Conservation (phyloP, 2,797 vertebrate species). For the Borostomias antarcticus region DNA sequence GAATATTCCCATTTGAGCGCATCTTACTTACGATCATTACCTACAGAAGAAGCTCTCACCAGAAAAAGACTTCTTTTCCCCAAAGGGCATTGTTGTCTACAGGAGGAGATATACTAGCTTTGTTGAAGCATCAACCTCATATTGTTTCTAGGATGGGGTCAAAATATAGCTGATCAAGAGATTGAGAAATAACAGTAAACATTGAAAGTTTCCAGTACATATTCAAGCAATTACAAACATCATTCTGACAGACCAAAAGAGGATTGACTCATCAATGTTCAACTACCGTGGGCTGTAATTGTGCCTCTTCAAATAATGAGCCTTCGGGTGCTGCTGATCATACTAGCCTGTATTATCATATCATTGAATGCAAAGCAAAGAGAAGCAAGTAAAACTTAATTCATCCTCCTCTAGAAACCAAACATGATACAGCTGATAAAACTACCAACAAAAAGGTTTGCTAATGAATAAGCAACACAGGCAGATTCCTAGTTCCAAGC, state of each 20-base stretch:
- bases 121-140: too few relatives aligned
- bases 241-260: constrained; percentile 48
- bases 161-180: constrained; percentile 30
- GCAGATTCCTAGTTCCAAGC: too few relatives aligned
- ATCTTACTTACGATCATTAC: constrained; percentile 25
- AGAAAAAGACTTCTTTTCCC: constrained; percentile 34
- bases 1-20: constrained; percentile 1
- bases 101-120: too few relatives aligned
- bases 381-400: constrained; percentile 18
- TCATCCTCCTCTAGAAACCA: constrained; percentile 27
- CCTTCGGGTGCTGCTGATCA: background rate
- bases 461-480: too few relatives aligned
- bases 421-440: too few relatives aligned
- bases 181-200: constrained; percentile 28
- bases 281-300: background rate
- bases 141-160: constrained; percentile 31
- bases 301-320: background rate
- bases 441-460: too few relatives aligned
- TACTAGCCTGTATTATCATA: background rate
- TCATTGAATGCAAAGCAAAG: constrained; percentile 37
- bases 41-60: constrained; percentile 10
- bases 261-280: constrained; percentile 20
- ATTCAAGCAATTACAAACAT: constrained; percentile 48
- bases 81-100: constrained; percentile 59
- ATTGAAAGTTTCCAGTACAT: constrained; percentile 52